These are phyloP conservation scores for Acheta domesticus DNA, from an alignment of 2,888 invertebrate genomes.

Conservation along the genomic window DNA sequence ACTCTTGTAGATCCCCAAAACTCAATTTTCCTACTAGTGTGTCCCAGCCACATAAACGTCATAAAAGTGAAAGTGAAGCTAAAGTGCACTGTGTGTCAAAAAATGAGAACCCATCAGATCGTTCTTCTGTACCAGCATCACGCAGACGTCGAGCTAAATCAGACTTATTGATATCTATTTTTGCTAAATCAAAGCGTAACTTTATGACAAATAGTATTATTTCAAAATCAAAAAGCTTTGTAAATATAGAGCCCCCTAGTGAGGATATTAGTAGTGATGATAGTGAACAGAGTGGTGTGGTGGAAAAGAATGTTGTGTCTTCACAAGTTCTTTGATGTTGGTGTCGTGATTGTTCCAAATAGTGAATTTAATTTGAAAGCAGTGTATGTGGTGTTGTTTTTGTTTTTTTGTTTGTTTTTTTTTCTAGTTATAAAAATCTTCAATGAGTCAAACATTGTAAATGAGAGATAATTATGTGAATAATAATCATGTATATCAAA, in stretches of 20 bases:
- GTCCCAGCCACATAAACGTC: neutral
- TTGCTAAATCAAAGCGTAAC: conserved; percentile 29
- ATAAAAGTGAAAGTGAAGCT: neutral
- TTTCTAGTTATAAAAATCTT: too few species aligned
- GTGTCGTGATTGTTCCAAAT: neutral
- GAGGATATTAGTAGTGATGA: conserved; percentile 18
- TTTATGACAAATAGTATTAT: conserved; percentile 9
- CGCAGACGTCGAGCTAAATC: conserved; percentile 24
- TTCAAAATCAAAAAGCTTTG: neutral
- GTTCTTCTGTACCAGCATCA: neutral
- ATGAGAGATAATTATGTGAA: neutral
- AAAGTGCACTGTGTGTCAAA: neutral
- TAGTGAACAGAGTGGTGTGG: neutral
- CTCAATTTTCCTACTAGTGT: neutral
- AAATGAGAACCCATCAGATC: neutral
- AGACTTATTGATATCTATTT: conserved; percentile 30
- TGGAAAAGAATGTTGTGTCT: neutral
- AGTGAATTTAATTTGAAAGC: neutral
- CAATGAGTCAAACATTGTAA: neutral
- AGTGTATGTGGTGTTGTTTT: too few species aligned
- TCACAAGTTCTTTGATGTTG: conserved; percentile 1
- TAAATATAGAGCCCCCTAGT: neutral
- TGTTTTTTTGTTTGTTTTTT: too few species aligned
- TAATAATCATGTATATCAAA: too few species aligned
- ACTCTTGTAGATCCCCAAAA: neutral